Percentiles rank a stretch among this genome's conserved stretches.
Conservation (phyloP, 2,888 invertebrate species). For the Psylliodes chrysocephalus region DNA sequence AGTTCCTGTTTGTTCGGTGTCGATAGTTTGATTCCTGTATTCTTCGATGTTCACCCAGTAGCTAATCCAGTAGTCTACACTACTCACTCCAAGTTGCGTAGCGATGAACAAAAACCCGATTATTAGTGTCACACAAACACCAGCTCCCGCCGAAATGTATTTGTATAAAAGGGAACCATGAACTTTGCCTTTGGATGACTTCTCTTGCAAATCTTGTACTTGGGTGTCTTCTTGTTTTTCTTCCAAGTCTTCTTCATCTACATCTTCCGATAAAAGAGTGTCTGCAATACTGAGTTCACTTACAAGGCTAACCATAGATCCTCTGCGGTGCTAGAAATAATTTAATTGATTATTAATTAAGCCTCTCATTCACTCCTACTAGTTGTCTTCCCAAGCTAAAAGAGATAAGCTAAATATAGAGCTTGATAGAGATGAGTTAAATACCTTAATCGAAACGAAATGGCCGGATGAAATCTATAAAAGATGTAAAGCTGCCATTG, state of each 20-base stretch:
- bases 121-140: conserved; percentile 65
- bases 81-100: conserved; percentile 72
- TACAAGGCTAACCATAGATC: conserved; percentile 52
- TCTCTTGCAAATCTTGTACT: conserved; percentile 69
- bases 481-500: no score
- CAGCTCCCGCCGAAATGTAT: conserved; percentile 69
- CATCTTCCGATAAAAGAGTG: conserved; percentile 53
- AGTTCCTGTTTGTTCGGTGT: background rate
- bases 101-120: conserved; percentile 67
- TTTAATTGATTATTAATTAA: no score
- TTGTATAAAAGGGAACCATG: conserved; percentile 69
- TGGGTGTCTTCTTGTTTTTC: conserved; percentile 61
- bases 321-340: conserved; percentile 3
- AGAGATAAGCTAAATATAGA: no score
- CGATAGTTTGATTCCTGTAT: background rate
- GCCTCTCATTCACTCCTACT: no score
- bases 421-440: no score
- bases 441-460: no score
- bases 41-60: conserved; percentile 66
- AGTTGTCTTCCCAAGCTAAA: no score
- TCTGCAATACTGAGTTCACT: conserved; percentile 61
- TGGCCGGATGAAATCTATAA: no score
- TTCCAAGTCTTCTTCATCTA: conserved; percentile 56
- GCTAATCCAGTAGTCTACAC: conserved; percentile 79
- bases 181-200: conserved; percentile 69